These are phyloP conservation scores for Callopanchax toddi DNA, from an alignment of 2,113 vertebrate genomes.

Conservation along the genomic window DNA sequence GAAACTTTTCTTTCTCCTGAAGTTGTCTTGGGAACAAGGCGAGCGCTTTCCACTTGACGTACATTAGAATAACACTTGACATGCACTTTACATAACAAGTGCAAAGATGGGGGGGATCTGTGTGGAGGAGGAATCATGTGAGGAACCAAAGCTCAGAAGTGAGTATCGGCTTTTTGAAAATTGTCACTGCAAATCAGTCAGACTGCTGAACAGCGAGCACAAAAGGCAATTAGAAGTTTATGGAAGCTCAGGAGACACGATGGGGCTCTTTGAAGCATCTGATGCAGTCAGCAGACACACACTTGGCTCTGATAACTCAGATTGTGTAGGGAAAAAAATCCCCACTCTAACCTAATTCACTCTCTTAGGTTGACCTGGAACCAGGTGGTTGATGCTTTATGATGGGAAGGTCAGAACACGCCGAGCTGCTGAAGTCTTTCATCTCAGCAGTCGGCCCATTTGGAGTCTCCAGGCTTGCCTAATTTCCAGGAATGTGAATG, in stretches of 20 bases:
- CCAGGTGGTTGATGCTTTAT: conserved; percentile 48
- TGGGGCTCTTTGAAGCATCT: background rate
- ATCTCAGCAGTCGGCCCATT: conserved; percentile 23
- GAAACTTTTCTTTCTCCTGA: conserved; percentile 6
- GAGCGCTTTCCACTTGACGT: conserved; percentile 23
- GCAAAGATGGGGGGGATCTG: background rate
- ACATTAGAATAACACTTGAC: conserved; percentile 30
- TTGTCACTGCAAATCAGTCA: conserved; percentile 58
- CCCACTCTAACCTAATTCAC: background rate
- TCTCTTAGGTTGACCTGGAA: conserved; percentile 28
- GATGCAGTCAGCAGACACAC: background rate
- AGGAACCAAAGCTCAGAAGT: conserved; percentile 40
- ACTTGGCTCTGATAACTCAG: conserved; percentile 10
- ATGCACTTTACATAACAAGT: conserved; percentile 28
- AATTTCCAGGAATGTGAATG: conserved; percentile 42
- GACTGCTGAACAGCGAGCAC: conserved; percentile 40
- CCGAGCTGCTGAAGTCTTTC: conserved; percentile 17
- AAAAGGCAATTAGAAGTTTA: conserved; percentile 61
- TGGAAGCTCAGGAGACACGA: conserved; percentile 38
- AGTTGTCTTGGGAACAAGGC: conserved; percentile 18
- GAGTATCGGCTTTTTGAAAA: conserved; percentile 32
- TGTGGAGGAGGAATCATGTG: conserved; percentile 30
- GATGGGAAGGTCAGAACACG: conserved; percentile 22
- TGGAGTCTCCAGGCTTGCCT: conserved; percentile 47
- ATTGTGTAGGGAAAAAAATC: conserved; percentile 6